Conservation (phyloP, 2,797 vertebrate species). For the Octomys mimax region DNA sequence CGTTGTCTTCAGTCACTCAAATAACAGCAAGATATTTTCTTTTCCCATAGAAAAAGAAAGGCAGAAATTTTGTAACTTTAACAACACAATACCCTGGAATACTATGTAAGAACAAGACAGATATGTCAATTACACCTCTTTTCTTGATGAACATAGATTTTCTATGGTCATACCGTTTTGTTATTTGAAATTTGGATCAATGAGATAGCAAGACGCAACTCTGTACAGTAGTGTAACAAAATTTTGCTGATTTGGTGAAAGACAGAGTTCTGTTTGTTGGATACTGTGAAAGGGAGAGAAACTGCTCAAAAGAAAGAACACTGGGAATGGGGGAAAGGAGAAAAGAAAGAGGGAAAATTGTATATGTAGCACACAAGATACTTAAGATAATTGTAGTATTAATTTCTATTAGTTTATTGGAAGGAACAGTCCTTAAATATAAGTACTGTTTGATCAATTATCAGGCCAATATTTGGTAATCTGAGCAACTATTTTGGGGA, state of each 20-base stretch:
- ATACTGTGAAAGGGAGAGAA: no score
- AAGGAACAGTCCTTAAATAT: no score
- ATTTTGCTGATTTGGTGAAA: not conserved
- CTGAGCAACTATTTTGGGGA: no score
- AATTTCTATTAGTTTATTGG: no score
- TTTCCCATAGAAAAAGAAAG: not conserved
- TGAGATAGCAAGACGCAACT: not conserved
- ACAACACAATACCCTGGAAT: not conserved
- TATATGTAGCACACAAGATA: no score
- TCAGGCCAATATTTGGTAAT: no score
- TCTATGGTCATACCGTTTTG: not conserved
- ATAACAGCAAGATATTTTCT: not conserved
- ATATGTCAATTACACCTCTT: not conserved
- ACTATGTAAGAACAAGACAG: not conserved
- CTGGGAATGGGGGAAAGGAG: no score
- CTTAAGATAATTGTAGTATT: no score
- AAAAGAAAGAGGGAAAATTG: no score
- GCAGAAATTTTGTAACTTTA: conserved; percentile 16
- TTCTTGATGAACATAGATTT: not conserved
- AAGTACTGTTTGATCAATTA: no score
- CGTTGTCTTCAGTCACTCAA: not conserved
- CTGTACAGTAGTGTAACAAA: not conserved
- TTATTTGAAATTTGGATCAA: not conserved
- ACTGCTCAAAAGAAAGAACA: no score
- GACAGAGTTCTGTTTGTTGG: not conserved